Conservation (phyloP, 2,113 vertebrate species). For the Helogale parvula region DNA sequence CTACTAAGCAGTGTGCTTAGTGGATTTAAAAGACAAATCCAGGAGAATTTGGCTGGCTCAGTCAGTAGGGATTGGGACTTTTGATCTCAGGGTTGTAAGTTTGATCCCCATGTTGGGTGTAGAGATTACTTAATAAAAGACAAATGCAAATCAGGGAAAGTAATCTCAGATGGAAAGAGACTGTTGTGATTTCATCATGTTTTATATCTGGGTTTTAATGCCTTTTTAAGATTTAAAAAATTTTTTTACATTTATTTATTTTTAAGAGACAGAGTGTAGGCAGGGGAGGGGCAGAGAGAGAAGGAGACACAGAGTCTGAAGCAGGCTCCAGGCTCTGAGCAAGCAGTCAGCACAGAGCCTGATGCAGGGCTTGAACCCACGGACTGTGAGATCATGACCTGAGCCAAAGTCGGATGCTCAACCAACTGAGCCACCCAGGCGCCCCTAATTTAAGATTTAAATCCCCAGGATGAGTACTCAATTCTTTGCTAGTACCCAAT, state of each 20-base stretch:
- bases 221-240: background rate
- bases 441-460: background rate
- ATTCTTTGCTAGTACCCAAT: slow-evolving; percentile 24
- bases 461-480: background rate
- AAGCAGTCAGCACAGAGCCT: too few species aligned
- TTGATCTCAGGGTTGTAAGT: background rate
- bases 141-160: background rate
- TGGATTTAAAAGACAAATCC: background rate
- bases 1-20: background rate
- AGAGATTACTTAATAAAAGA: background rate
- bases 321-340: too few species aligned
- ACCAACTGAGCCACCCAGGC: too few species aligned
- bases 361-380: too few species aligned
- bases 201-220: background rate
- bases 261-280: too few species aligned
- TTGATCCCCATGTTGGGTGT: background rate
- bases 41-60: background rate
- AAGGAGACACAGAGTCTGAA: too few species aligned
- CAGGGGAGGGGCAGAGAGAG: too few species aligned
- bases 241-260: too few species aligned
- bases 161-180: background rate
- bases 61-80: background rate
- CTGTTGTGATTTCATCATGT: background rate
- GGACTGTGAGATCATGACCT: too few species aligned
- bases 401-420: too few species aligned